Conservation (phyloP, 2,797 vertebrate genomes). For the Tangara arthus region DNA sequence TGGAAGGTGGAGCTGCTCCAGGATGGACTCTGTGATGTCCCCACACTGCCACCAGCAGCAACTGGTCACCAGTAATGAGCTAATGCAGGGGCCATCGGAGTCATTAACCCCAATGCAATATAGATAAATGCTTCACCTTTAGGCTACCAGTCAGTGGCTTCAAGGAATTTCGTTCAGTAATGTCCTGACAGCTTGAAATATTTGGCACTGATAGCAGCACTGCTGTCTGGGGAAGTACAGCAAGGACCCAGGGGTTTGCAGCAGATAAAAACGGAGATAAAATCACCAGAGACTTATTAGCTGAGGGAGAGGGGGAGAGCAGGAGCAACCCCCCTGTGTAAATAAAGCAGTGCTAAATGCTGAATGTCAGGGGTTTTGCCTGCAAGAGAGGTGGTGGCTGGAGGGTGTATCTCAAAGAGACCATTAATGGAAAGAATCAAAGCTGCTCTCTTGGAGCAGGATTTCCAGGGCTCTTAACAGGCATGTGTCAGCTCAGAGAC, state of each 20-base stretch:
- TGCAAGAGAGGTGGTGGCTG: slow-evolving; percentile 3
- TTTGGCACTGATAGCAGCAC: background rate
- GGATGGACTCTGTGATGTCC: background rate
- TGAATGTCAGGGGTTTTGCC: slow-evolving; percentile 2
- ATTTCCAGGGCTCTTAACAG: background rate
- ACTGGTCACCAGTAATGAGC: background rate
- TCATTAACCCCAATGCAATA: background rate
- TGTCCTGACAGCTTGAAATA: slow-evolving; percentile 37
- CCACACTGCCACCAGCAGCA: background rate
- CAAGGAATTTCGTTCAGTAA: background rate
- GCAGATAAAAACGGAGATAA: slow-evolving; percentile 17
- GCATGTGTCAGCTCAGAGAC: background rate
- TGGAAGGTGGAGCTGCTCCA: slow-evolving; percentile 54
- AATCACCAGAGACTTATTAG: background rate
- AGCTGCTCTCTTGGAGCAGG: background rate
- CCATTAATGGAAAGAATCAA: slow-evolving; percentile 27
- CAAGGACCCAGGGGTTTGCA: background rate
- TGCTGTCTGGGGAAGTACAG: background rate
- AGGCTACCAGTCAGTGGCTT: background rate
- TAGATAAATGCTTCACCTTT: slow-evolving; percentile 24
- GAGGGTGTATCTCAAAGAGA: background rate
- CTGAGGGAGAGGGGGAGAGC: background rate
- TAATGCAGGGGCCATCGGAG: background rate
- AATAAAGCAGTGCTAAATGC: background rate
- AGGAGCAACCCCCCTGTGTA: background rate